phyloP scores from a whole-genome alignment of 2,797 vertebrate genomes.

The Miichthys miiuy region DNA sequence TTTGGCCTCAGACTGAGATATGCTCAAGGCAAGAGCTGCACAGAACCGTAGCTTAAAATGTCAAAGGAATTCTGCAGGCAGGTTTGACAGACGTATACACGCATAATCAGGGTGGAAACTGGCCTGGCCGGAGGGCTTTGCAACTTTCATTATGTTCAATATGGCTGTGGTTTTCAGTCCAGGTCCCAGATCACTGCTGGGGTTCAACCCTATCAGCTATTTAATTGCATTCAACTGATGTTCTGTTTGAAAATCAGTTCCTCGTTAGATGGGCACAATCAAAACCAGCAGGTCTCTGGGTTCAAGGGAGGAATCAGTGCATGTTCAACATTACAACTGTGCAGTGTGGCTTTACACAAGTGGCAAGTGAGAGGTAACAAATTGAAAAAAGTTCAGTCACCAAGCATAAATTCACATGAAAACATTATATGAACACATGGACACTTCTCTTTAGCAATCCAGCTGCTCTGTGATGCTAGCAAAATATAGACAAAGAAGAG shows the following conservation, averaged over 20 bases:
- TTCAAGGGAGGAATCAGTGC: background rate
- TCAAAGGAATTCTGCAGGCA: conserved; percentile 25
- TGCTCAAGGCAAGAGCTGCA: conserved; percentile 13
- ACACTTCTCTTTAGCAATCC: conserved; percentile 5
- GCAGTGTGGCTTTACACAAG: background rate
- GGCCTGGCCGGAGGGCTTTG: conserved; percentile 5
- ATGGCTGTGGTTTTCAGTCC: conserved; percentile 1
- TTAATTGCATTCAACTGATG: conserved; percentile 38
- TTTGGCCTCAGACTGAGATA: background rate
- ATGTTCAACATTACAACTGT: conserved; percentile 15
- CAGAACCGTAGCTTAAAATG: conserved; percentile 17
- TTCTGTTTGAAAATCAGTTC: conserved; percentile 25
- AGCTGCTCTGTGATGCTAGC: conserved; percentile 3
- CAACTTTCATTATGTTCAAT: conserved; percentile 23
- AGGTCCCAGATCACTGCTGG: conserved; percentile 9
- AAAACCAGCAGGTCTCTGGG: conserved; percentile 31
- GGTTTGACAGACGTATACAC: conserved; percentile 12
- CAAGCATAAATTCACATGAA: conserved; percentile 18
- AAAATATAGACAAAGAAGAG: background rate
- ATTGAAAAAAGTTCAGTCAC: background rate
- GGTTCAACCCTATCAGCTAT: conserved; percentile 4
- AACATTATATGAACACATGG: conserved; percentile 25
- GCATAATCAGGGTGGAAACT: conserved; percentile 27
- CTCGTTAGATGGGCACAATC: conserved; percentile 22
- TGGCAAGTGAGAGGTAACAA: conserved; percentile 8